Evolutionary conservation across 2,797 vertebrate species (phyloP).

Genomic region (Cephalopachus bancanus): DNA sequence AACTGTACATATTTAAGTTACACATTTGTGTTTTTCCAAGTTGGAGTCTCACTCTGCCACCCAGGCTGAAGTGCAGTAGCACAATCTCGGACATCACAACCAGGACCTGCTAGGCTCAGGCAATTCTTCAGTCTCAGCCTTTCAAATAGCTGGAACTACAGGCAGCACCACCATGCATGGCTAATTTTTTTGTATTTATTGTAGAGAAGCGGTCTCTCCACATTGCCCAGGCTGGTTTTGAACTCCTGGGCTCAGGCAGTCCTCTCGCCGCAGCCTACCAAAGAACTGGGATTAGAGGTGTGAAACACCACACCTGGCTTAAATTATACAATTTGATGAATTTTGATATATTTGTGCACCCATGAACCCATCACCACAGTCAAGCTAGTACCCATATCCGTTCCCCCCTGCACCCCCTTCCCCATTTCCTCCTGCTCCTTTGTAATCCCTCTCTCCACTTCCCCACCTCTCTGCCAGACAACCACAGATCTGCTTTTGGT

Average conservation of each 20-base stretch:
- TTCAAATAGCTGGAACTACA: background rate
- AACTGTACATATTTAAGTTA: slow-evolving; percentile 31
- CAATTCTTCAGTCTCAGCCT: background rate
- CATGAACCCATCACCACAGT: background rate
- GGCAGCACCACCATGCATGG: background rate
- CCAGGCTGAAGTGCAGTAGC: background rate
- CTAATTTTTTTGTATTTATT: background rate
- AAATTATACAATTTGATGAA: too few relatives aligned
- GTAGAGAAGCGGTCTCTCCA: background rate
- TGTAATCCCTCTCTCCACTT: background rate
- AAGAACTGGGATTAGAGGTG: background rate
- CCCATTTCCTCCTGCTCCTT: background rate
- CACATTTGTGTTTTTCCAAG: background rate
- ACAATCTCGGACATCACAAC: background rate
- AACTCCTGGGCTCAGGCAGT: background rate
- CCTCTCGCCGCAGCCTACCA: background rate
- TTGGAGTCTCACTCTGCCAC: accelerated
- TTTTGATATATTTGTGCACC: background rate
- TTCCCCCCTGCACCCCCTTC: background rate
- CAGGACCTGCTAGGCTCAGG: background rate
- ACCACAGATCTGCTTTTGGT: background rate
- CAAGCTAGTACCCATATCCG: background rate
- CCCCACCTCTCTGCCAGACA: background rate
- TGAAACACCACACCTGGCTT: background rate
- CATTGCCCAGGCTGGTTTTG: background rate